Percentiles rank a stretch among this genome's conserved stretches.
Evolutionary conservation across 2,113 vertebrate species (phyloP).

Genomic region (Embiotoca jacksoni): DNA sequence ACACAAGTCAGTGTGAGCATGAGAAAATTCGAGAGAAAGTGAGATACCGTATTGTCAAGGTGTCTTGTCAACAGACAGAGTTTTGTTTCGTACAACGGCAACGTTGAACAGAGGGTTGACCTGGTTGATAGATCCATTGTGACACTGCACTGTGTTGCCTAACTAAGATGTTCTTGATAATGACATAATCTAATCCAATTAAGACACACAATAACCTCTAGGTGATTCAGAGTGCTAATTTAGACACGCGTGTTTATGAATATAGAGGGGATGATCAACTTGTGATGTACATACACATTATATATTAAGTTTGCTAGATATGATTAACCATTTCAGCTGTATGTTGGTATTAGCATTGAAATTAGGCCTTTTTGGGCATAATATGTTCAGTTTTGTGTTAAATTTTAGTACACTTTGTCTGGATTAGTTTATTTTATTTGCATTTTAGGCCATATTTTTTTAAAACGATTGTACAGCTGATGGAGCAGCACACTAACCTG

Average conservation of each 20-base stretch:
- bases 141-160: conserved; percentile 37
- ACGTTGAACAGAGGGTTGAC: background rate
- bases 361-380: background rate
- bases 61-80: conserved; percentile 7
- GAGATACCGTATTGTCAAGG: background rate
- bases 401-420: background rate
- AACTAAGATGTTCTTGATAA: conserved; percentile 51
- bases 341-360: background rate
- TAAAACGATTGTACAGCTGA: background rate
- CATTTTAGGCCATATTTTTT: background rate
- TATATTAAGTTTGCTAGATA: background rate
- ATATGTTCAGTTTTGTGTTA: background rate
- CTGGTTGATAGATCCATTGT: background rate
- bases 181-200: conserved; percentile 62
- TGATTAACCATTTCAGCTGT: conserved; percentile 8
- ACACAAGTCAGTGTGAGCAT: conserved; percentile 29
- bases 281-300: background rate
- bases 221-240: conserved; percentile 15
- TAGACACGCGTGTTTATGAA: conserved; percentile 19
- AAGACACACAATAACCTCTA: conserved; percentile 5
- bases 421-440: conserved; percentile 7
- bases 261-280: background rate
- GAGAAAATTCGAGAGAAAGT: conserved; percentile 18
- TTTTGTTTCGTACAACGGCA: conserved; percentile 5
- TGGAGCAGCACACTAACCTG: background rate